These are phyloP conservation scores for Urechis unicinctus DNA, from an alignment of 2,888 invertebrate genomes.

Conservation along the genomic window DNA sequence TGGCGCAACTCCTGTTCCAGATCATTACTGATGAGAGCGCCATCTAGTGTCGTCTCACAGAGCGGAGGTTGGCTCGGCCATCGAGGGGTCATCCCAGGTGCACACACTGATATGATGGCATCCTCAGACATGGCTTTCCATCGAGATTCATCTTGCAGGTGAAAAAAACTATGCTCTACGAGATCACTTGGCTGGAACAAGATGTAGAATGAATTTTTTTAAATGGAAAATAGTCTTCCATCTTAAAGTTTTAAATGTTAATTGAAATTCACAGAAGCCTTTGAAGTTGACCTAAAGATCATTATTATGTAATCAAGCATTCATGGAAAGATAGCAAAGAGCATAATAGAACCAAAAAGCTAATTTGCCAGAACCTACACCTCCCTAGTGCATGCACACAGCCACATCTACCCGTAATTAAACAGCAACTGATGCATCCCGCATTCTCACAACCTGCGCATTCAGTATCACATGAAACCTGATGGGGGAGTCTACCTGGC, in stretches of 20 bases:
- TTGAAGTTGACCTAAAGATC: too few species aligned
- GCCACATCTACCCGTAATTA: too few species aligned
- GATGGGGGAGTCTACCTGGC: conserved; percentile 32
- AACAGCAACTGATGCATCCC: too few species aligned
- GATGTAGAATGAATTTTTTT: neutral
- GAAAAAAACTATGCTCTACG: conserved; percentile 46
- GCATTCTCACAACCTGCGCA: too few species aligned
- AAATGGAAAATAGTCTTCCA: too few species aligned
- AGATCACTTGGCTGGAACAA: conserved; percentile 36
- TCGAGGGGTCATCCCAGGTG: conserved; percentile 17
- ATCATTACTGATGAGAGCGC: conserved; percentile 40
- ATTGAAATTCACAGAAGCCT: too few species aligned
- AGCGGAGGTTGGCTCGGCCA: conserved; percentile 34
- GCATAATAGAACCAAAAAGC: neutral
- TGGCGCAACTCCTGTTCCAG: conserved; percentile 45
- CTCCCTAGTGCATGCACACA: too few species aligned
- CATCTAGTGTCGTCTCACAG: conserved; percentile 34
- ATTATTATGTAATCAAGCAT: too few species aligned
- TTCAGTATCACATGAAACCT: too few species aligned
- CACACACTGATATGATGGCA: conserved; percentile 38
- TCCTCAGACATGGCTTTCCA: conserved; percentile 51
- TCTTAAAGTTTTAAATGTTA: too few species aligned
- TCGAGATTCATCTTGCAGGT: conserved; percentile 37
- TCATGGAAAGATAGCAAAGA: too few species aligned
- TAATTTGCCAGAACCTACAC: too few species aligned